Evolutionary conservation across 2,888 invertebrate species (phyloP).

Genomic region (Microdon myrmicae): DNA sequence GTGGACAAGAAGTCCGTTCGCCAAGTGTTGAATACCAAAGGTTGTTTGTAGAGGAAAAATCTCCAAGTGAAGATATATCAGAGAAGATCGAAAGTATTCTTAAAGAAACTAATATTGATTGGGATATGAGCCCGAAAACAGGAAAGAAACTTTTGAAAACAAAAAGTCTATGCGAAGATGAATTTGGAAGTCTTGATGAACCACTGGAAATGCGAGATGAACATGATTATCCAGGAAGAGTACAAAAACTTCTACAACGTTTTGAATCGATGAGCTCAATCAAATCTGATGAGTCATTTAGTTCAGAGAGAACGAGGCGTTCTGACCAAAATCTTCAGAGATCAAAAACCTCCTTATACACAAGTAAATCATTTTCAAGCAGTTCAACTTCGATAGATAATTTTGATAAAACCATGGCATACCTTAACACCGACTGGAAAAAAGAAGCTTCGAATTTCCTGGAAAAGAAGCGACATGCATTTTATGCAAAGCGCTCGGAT

Average conservation of each 20-base stretch:
- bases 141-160: slow-evolving; percentile 59
- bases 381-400: slow-evolving; percentile 61
- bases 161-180: slow-evolving; percentile 61
- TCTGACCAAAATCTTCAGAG: slow-evolving; percentile 62
- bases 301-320: slow-evolving; percentile 59
- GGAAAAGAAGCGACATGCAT: slow-evolving; percentile 63
- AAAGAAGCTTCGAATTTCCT: slow-evolving; percentile 64
- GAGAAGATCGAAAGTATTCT: slow-evolving; percentile 64
- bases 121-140: slow-evolving; percentile 56
- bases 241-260: slow-evolving; percentile 61
- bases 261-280: slow-evolving; percentile 63
- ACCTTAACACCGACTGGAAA: slow-evolving; percentile 63
- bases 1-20: slow-evolving; percentile 57
- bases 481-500: slow-evolving; percentile 56
- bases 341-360: slow-evolving; percentile 59
- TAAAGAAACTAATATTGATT: slow-evolving; percentile 61
- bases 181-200: slow-evolving; percentile 54
- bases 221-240: slow-evolving; percentile 55
- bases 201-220: slow-evolving; percentile 50
- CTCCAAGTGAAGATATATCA: slow-evolving; percentile 64
- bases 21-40: slow-evolving; percentile 64
- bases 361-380: slow-evolving; percentile 54
- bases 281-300: slow-evolving; percentile 57
- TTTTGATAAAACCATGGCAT: slow-evolving; percentile 65
- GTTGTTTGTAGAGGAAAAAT: slow-evolving; percentile 64